phyloP scores from a whole-genome alignment of 2,888 invertebrate genomes.

The Dascillus cervinus region DNA sequence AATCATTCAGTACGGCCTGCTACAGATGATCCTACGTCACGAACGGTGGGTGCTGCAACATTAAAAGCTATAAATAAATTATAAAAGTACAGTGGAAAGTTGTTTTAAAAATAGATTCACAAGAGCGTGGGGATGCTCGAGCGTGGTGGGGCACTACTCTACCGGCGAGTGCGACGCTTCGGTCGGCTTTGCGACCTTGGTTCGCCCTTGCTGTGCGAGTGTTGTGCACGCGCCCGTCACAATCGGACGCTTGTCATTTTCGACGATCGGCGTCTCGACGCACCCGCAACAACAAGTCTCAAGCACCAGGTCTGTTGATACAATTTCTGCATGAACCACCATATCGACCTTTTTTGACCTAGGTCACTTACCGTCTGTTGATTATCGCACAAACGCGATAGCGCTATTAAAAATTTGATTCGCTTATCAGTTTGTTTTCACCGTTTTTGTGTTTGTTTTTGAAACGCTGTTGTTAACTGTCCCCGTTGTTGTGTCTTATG shows the following conservation, averaged over 20 bases:
- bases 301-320: conserved; percentile 11
- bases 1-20: background rate
- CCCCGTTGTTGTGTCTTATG: too few species aligned
- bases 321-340: too few species aligned
- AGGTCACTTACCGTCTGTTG: conserved; percentile 3
- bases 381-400: too few species aligned
- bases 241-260: conserved; percentile 25
- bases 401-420: background rate
- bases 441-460: too few species aligned
- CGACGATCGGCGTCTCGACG: conserved; percentile 19
- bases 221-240: conserved; percentile 29
- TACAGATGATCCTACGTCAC: background rate
- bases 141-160: conserved; percentile 33
- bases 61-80: too few species aligned
- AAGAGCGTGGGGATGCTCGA: conserved; percentile 39
- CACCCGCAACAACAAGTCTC: conserved; percentile 1
- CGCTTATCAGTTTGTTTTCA: too few species aligned
- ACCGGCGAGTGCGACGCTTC: conserved; percentile 41
- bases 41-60: conserved; percentile 1
- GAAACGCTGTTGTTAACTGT: too few species aligned
- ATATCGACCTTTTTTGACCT: background rate
- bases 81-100: conserved; percentile 5
- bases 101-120: conserved; percentile 2
- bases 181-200: conserved; percentile 42
- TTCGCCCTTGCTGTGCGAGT: conserved; percentile 37